Evolutionary conservation across 2,888 invertebrate species (phyloP), one percentile per base, ranked within the genome.

Genomic region (Myopa testacea): DNA sequence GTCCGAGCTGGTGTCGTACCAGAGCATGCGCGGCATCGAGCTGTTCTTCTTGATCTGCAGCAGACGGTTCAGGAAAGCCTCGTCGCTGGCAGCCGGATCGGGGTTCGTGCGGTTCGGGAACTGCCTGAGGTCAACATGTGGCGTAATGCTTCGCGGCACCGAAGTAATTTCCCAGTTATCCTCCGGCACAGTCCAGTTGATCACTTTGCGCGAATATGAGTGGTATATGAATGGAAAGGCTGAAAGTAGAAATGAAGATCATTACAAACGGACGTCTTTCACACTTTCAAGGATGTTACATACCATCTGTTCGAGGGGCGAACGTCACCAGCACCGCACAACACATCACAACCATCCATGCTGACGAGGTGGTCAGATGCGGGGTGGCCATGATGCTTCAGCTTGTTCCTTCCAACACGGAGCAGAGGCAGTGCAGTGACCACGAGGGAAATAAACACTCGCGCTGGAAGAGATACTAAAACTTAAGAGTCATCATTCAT

Each of bases 1-100:
- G 82, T 94, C 92, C 65, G 94, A 93, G 50, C 91, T 92, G 82
- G 94, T 94, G 83, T 92, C 91, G 81, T 92, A 92, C 95, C 95
- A 95, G 55, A 95, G 88, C 85, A 95, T 92, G 16, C 95, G 83
- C 0, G 83, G 82, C 16, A 82, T 81, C 0, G 82, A 82, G 26
- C 81, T 85, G 72, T 86, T 87, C 37, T 83, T 81, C 55, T 86
- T 85, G 5, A 89, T 79, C 16, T 82, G 82, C 7, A 82, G 78
- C 75, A 90, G 69, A 0, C 88, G 84, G 55, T 86, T 84, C 12
- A 90, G 82, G 45, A 90, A 84, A 72, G 85, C 86, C 0, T 87
- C 87, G 81, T 89, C 89, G 76, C 82, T 85, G 7, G 86, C 87
- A 1, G 84, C 83, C 16, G 85, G 75, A 3, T 82, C 83, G 14